phyloP scores from a whole-genome alignment of 2,113 vertebrate genomes.

The Megaleporinus macrocephalus region DNA sequence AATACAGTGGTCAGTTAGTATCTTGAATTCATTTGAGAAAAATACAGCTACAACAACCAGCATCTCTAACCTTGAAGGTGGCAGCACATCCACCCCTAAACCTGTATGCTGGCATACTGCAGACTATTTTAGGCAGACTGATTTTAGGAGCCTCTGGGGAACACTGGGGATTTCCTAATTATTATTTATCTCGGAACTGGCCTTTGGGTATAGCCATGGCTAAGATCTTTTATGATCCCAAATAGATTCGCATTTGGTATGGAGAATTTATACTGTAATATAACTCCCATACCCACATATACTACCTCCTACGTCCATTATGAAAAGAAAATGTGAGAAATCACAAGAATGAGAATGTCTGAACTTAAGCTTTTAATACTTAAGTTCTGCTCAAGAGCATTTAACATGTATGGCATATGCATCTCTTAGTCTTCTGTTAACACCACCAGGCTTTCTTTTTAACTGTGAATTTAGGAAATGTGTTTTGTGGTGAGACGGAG shows the following conservation, averaged over 20 bases:
- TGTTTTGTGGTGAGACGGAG: not conserved
- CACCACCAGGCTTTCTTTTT: not conserved
- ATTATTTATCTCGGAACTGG: not conserved
- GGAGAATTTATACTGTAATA: not conserved
- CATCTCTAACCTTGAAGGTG: too few relatives aligned
- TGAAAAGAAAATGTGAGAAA: not conserved
- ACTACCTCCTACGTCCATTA: too few relatives aligned
- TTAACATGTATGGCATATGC: not conserved
- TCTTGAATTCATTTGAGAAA: too few relatives aligned
- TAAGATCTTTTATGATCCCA: not conserved
- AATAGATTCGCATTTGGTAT: not conserved
- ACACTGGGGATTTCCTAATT: not conserved
- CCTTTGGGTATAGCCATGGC: not conserved
- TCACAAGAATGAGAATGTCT: not conserved
- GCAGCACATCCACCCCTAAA: too few relatives aligned
- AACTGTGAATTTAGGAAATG: constrained; percentile 7
- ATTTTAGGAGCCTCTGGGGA: not conserved
- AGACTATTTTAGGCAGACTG: not conserved
- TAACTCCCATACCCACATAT: not conserved
- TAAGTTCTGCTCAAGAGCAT: not conserved
- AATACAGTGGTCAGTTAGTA: too few relatives aligned
- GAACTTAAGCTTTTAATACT: not conserved
- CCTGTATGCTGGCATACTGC: not conserved
- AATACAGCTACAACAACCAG: not conserved
- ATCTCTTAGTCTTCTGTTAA: not conserved